These are phyloP conservation scores for Struthio camelus DNA, from an alignment of 2,113 vertebrate species.

Conservation along the genomic window DNA sequence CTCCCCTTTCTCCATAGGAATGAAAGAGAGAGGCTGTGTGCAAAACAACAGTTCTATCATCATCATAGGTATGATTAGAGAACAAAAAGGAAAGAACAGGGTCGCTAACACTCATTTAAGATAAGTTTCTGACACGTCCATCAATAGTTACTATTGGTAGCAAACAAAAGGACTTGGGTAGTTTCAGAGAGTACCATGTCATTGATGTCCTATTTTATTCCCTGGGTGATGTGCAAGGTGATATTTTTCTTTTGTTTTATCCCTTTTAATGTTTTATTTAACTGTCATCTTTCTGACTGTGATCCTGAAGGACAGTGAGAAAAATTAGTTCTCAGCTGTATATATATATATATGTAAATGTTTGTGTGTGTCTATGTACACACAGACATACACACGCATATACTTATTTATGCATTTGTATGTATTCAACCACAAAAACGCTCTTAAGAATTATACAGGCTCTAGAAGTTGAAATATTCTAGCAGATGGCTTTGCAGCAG, in stretches of 20 bases:
- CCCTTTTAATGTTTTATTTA: background rate
- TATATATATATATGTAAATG: background rate
- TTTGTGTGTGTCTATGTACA: no score
- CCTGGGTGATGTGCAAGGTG: background rate
- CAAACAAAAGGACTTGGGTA: background rate
- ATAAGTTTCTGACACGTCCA: background rate
- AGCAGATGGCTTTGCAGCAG: background rate
- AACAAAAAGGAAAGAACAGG: background rate
- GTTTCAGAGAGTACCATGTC: background rate
- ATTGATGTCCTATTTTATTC: background rate
- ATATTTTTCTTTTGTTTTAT: background rate
- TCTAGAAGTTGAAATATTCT: background rate
- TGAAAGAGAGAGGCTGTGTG: background rate
- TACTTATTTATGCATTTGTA: background rate
- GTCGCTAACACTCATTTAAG: background rate
- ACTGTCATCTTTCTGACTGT: background rate
- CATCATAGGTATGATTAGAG: background rate
- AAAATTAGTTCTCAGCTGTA: background rate
- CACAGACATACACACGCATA: background rate
- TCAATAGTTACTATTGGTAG: background rate
- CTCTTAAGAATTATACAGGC: background rate
- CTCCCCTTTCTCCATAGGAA: background rate
- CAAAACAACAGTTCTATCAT: background rate
- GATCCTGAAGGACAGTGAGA: background rate
- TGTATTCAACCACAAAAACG: background rate